Evolutionary conservation across 2,113 vertebrate species (phyloP), one percentile per base, ranked within the genome.

Genomic region (Uria lomvia): DNA sequence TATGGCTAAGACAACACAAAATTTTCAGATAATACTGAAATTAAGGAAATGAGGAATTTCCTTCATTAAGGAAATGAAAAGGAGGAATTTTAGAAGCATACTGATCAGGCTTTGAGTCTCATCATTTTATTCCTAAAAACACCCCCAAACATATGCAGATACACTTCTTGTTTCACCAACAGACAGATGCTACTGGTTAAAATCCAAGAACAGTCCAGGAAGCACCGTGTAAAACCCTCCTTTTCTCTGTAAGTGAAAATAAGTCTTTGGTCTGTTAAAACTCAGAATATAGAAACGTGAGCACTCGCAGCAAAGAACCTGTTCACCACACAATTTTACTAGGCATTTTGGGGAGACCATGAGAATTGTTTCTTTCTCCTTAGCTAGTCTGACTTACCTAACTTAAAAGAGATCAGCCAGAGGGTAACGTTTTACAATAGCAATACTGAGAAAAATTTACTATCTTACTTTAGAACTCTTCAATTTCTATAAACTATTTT

Each of bases 81-180:
- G 15, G 18, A 58, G 23, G 67, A 80, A 23, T 68, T 12, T 50
- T 56, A 23, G 9, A 83, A 12, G 9, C 10, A 76, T 12, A 9
- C 10, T 2, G 8, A 29, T 60, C 30, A 43, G 6, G 15, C 5
- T 83, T 66, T 40, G 79, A 24, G 40, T 36, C 22, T 78, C 0
- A 2, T 49, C 0, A 38, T 63, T 66, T 77, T 72, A 38, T 7
- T 71, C 12, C 32, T 16, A 62, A 3, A 47, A n/a, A 45, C 76
- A 38, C 40, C 0, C 3, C 11, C 47, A 71, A 8, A 1, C 9
- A 12, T 66, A 34, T 1, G 6, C 8, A 52, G 29, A 18, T 38
- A 29, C 4, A 20, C 20, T 20, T 3, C 7, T 90, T 34, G 1
- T 74, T 79, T 53, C 11, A 49, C 20, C 19, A 72, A 27, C 15